These are phyloP conservation scores for Lycaena phlaeas DNA, from an alignment of 2,888 invertebrate species.

Conservation along the genomic window DNA sequence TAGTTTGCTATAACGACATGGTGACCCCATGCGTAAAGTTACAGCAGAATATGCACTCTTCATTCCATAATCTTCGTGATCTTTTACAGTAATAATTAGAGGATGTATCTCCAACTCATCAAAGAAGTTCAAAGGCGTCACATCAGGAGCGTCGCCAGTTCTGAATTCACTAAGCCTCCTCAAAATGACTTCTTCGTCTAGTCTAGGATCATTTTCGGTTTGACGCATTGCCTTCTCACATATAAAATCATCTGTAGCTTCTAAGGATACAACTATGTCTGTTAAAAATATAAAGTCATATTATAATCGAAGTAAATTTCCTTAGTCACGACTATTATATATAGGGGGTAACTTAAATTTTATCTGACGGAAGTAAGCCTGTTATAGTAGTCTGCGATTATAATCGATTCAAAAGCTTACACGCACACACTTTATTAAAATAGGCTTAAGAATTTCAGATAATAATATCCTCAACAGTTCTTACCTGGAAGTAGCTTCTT, in stretches of 20 bases:
- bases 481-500: slow-evolving; percentile 56
- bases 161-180: slow-evolving; percentile 70
- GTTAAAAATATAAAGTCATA: slow-evolving; percentile 17
- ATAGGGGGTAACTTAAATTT: too few species aligned
- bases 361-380: too few species aligned
- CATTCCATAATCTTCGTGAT: slow-evolving; percentile 65
- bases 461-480: too few species aligned
- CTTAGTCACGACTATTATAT: too few species aligned
- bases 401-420: too few species aligned
- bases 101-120: slow-evolving; percentile 83
- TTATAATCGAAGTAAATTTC: too few species aligned
- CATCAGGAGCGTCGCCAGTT: slow-evolving; percentile 70
- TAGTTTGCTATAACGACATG: slow-evolving; percentile 74
- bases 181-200: slow-evolving; percentile 72
- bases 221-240: slow-evolving; percentile 74
- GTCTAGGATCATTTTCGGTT: slow-evolving; percentile 58
- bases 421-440: too few species aligned
- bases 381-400: too few species aligned
- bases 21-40: slow-evolving; percentile 71
- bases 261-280: slow-evolving; percentile 68
- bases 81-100: slow-evolving; percentile 58
- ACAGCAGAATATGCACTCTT: slow-evolving; percentile 71
- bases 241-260: slow-evolving; percentile 75
- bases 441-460: too few species aligned
- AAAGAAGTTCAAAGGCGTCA: slow-evolving; percentile 80